A percentile compares a stretch with the other conserved stretches of the same genome.
Evolutionary conservation across 2,113 vertebrate genomes (phyloP).

Genomic region (Peromyscus maniculatus): DNA sequence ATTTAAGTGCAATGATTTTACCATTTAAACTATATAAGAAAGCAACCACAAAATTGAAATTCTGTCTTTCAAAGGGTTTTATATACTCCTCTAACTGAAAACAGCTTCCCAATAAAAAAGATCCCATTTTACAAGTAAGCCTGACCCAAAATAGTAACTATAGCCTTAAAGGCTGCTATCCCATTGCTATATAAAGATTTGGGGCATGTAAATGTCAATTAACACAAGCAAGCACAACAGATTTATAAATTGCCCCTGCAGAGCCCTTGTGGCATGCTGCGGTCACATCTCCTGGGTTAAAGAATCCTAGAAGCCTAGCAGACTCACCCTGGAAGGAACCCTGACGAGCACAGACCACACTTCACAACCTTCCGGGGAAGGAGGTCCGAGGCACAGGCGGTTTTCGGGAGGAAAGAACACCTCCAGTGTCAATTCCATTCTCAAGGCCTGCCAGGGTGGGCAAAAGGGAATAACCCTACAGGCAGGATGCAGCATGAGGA

Average conservation of each 20-base stretch:
- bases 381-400: not conserved
- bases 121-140: conserved; percentile 82
- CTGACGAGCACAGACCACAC: conserved; percentile 8
- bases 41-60: conserved; percentile 85
- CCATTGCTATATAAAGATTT: conserved; percentile 76
- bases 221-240: conserved; percentile 72
- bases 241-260: conserved; percentile 67
- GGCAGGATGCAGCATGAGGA: not conserved
- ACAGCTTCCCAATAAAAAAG: conserved; percentile 84
- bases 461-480: not conserved
- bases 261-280: conserved; percentile 17
- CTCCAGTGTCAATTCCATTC: not conserved
- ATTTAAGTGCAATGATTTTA: conserved; percentile 71
- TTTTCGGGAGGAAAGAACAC: conserved; percentile 41
- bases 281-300: conserved; percentile 59
- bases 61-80: conserved; percentile 83
- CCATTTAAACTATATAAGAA: conserved; percentile 78
- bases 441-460: conserved; percentile 12
- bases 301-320: conserved; percentile 70
- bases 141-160: conserved; percentile 82
- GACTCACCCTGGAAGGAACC: conserved; percentile 56
- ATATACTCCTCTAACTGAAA: conserved; percentile 84
- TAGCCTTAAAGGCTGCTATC: conserved; percentile 78
- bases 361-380: not conserved
- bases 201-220: conserved; percentile 67